phyloP scores from a whole-genome alignment of 1,140 invertebrate genomes.

The Nautilus pompilius region DNA sequence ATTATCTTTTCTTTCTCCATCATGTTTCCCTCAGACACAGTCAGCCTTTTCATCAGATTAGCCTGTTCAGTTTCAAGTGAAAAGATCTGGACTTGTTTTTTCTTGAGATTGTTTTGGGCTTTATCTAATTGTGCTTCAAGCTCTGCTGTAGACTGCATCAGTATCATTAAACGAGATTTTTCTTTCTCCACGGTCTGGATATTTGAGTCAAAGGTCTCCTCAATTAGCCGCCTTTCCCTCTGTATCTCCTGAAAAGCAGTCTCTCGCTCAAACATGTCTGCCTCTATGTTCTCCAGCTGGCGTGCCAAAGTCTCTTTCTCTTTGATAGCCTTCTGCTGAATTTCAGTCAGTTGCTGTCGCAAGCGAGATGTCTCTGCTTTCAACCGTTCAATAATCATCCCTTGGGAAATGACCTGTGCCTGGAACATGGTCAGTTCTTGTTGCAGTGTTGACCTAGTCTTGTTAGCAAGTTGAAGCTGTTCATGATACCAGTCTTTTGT shows the following conservation, averaged over 20 bases:
- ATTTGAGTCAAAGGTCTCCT: conserved; percentile 48
- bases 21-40: conserved; percentile 49
- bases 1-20: conserved; percentile 51
- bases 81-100: conserved; percentile 45
- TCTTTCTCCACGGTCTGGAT: conserved; percentile 54
- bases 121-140: conserved; percentile 50
- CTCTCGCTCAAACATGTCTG: conserved; percentile 58
- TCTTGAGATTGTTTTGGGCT: conserved; percentile 46
- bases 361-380: conserved; percentile 49
- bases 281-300: conserved; percentile 57
- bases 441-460: conserved; percentile 48
- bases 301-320: conserved; percentile 57
- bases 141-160: conserved; percentile 45
- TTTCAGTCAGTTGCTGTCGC: conserved; percentile 48
- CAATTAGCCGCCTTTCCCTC: conserved; percentile 47
- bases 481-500: conserved; percentile 58
- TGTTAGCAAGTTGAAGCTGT: conserved; percentile 53
- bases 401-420: conserved; percentile 37
- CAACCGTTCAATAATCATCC: conserved; percentile 50
- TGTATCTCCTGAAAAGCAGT: conserved; percentile 55
- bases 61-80: conserved; percentile 51
- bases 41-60: conserved; percentile 51
- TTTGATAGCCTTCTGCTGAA: conserved; percentile 50
- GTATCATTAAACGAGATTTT: conserved; percentile 31
- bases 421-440: conserved; percentile 53